phyloP scores from a whole-genome alignment of 2,113 vertebrate species.

The Ailurus styani region DNA sequence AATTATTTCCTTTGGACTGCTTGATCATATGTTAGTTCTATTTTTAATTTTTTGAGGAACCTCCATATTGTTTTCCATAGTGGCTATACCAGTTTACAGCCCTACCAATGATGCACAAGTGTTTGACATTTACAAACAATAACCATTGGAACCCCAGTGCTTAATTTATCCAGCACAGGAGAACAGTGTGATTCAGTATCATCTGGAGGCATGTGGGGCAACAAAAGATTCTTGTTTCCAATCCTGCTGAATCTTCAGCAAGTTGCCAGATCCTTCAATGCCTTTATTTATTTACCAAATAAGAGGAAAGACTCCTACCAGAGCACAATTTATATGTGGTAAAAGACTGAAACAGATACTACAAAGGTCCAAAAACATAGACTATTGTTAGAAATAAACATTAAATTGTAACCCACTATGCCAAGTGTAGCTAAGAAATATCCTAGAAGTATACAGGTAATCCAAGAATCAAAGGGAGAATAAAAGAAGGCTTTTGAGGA shows the following conservation, averaged over 20 bases:
- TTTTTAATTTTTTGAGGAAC: not conserved
- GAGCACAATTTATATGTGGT: not conserved
- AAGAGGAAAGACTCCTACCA: not conserved
- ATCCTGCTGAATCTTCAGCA: not conserved
- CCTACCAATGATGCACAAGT: not conserved
- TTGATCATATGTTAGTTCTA: not conserved
- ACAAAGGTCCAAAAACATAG: not conserved
- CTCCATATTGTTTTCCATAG: not conserved
- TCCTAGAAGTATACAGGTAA: not conserved
- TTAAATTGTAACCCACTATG: not conserved
- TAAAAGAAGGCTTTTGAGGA: not conserved
- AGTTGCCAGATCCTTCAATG: not conserved
- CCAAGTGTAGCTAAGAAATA: not conserved
- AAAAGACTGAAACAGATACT: not conserved
- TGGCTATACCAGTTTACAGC: not conserved
- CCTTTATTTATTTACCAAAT: not conserved
- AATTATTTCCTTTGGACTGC: not conserved
- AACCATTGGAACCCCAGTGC: not conserved
- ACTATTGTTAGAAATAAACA: not conserved
- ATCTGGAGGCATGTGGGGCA: not conserved
- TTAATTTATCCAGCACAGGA: not conserved
- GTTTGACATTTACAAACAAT: not conserved
- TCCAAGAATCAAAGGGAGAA: not conserved
- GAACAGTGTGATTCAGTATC: not conserved
- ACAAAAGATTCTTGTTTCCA: not conserved